Percentiles rank a stretch among this genome's conserved stretches.
phyloP scores from a whole-genome alignment of 2,113 vertebrate species.

The Perca fluviatilis region DNA sequence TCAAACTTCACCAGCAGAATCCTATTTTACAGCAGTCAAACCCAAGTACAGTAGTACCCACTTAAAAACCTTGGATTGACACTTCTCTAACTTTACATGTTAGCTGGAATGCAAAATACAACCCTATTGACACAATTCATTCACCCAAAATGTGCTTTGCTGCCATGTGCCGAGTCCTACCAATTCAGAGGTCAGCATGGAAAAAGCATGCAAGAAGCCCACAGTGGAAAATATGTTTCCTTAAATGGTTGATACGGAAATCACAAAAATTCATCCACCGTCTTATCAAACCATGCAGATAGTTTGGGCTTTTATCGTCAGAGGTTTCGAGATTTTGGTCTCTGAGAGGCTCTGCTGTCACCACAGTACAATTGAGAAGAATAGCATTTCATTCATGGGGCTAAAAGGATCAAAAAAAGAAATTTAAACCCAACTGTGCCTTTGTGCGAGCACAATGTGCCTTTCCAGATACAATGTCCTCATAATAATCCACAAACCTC shows the following conservation, averaged over 20 bases:
- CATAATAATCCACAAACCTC: neutral
- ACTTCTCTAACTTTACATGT: neutral
- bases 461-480: neutral
- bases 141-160: neutral
- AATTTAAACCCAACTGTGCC: constrained; percentile 3
- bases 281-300: neutral
- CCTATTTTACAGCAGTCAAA: neutral
- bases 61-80: neutral
- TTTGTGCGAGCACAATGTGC: constrained; percentile 24
- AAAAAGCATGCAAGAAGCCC: neutral
- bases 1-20: constrained; percentile 10
- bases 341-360: constrained; percentile 22
- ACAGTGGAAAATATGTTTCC: neutral
- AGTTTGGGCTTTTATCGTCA: constrained; percentile 17
- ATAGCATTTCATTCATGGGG: constrained; percentile 39
- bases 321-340: constrained; percentile 23
- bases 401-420: constrained; percentile 40
- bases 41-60: no score
- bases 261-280: neutral
- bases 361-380: constrained; percentile 28
- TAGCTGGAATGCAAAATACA: neutral
- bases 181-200: neutral
- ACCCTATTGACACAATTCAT: neutral
- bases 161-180: neutral
- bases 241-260: neutral